Conservation (phyloP, 2,113 vertebrate genomes). For the Catharus bicknelli region DNA sequence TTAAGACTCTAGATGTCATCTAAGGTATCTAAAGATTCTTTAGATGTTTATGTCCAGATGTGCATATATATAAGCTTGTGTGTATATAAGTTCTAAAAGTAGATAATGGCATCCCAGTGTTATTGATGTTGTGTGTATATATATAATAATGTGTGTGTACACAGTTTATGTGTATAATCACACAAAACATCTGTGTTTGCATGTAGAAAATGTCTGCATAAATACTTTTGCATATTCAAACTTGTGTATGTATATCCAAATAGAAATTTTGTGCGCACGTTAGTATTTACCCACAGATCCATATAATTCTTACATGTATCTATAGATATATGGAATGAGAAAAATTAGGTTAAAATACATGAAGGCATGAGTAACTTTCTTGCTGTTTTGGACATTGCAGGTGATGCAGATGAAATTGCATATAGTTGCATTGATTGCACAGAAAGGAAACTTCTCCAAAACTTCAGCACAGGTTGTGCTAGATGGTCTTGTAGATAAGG, state of each 20-base stretch:
- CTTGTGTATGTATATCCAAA: neutral
- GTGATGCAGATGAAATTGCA: slow-evolving; percentile 98
- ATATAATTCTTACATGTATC: neutral
- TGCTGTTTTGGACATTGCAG: slow-evolving; percentile 64
- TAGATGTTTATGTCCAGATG: neutral
- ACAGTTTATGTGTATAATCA: neutral
- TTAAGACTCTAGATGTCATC: neutral
- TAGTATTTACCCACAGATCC: neutral
- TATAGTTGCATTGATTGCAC: slow-evolving; percentile 88
- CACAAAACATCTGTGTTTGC: neutral
- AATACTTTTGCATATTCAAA: neutral
- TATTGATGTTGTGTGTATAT: neutral
- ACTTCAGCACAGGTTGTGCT: slow-evolving; percentile 90
- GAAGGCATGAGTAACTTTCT: neutral
- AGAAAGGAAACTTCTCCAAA: slow-evolving; percentile 94
- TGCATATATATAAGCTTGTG: neutral
- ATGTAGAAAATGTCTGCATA: neutral
- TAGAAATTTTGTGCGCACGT: rapidly evolving
- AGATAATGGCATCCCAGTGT: neutral
- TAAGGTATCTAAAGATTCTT: neutral
- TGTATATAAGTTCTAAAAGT: neutral
- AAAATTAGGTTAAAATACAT: neutral
- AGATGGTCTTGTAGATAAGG: slow-evolving; percentile 94
- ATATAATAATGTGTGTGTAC: neutral
- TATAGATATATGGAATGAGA: neutral